Base-by-base conservation (phyloP, 2,113 vertebrate genomes). In the Trematocara macrostoma region DNA sequence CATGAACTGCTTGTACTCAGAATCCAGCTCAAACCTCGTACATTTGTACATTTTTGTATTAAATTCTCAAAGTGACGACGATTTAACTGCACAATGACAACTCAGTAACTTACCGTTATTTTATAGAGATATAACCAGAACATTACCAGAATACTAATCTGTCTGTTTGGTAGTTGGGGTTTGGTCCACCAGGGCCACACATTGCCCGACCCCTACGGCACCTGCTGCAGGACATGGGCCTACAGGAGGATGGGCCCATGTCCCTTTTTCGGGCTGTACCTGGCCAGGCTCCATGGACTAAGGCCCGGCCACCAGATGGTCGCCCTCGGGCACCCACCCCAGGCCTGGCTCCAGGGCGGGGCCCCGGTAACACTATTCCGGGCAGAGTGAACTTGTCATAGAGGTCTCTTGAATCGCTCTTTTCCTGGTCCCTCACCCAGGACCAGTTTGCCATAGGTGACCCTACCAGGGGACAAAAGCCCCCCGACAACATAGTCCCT, bases 311-410 rank as follows among this genome's bases (percentile, higher is more conserved):
- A 61, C 15, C 29, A 18, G 15, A 34, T 1, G 0, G 15, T 34
- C 9, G 1, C 15, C 29, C 15, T 61, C 0, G 0, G 31, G 8
- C 5, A 59, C 0, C 29, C 1, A 0, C 29, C 29, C 56, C 29
- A 6, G 57, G 16, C 31, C 31, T n/a, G 16, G 2, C 16, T 64
- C 0, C 31, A 64, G 59, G 31, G 16, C 16, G 0, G 31, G 59
- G 6, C 6, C 16, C 59, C 0, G 0, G 57, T 61, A 61, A 61
- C 16, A 7, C 9, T 35, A 18, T 59, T 2, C 1, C 7, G 0
- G 55, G 8, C 56, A 18, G 31, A 15, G 5, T 61, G 57, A 61
- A n/a, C 31, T 61, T 35, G 2, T 35, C 16, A n/a, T 1, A 35
- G 16, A 15, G 31, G 0, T 61, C 31, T 11, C 9, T 35, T 35